Evolutionary conservation across 64 coral and sea anemone genomes (phyloP).

Genomic region (Anthopleura sola): DNA sequence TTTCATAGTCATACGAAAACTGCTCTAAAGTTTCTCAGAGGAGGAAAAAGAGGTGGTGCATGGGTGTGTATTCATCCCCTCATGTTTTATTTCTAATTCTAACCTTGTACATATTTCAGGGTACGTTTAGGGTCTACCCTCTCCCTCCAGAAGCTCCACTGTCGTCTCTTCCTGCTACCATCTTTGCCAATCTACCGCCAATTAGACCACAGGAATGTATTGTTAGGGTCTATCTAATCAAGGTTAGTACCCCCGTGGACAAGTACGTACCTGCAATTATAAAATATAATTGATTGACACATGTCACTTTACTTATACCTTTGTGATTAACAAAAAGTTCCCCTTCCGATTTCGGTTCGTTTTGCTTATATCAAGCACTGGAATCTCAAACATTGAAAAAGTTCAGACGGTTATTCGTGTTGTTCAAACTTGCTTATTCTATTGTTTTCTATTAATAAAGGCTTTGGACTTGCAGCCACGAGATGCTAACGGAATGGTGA

Average conservation of each 20-base stretch:
- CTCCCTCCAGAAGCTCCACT: slow-evolving; percentile 54
- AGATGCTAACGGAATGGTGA: slow-evolving; percentile 74
- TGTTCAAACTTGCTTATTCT: neutral
- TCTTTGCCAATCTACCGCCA: slow-evolving; percentile 55
- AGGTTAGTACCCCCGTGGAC: slow-evolving; percentile 61
- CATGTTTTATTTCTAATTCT: neutral
- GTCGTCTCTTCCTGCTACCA: slow-evolving; percentile 47
- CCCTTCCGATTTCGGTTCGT: neutral
- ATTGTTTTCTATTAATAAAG: slow-evolving; percentile 26
- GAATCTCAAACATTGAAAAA: too few species aligned
- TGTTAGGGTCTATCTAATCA: slow-evolving; percentile 71
- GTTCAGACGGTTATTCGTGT: neutral
- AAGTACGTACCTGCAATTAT: too few species aligned
- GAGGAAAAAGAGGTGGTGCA: too few species aligned
- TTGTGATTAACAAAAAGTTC: too few species aligned
- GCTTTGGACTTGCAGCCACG: slow-evolving; percentile 71
- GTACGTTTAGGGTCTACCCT: slow-evolving; percentile 87
- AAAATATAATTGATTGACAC: neutral
- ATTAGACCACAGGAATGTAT: slow-evolving; percentile 71
- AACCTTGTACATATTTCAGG: slow-evolving; percentile 33
- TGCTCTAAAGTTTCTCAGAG: too few species aligned
- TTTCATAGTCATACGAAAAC: too few species aligned
- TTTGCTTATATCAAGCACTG: too few species aligned
- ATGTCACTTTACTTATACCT: neutral
- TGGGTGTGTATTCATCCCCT: too few species aligned